Percentiles rank a stretch among this genome's conserved stretches.
These are phyloP conservation scores for Griposia aprilina DNA, from an alignment of 2,888 invertebrate genomes.

Conservation along the genomic window DNA sequence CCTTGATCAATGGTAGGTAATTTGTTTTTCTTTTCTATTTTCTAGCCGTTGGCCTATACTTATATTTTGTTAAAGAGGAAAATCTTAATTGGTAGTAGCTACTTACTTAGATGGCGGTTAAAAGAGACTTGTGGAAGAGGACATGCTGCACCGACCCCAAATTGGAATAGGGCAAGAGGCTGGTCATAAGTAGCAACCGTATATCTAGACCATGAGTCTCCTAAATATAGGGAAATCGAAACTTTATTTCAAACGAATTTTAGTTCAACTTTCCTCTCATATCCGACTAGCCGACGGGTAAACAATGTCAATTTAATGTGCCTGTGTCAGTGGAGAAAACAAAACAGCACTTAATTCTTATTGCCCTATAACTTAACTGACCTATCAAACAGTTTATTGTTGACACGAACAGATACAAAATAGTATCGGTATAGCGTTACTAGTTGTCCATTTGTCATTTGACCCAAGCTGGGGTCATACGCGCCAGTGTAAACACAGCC, in stretches of 20 bases:
- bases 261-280: not conserved
- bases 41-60: not conserved
- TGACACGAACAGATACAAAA: conserved; percentile 50
- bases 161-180: not conserved
- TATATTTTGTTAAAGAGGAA: not conserved
- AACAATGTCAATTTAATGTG: not conserved
- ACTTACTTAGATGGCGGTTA: too few species aligned
- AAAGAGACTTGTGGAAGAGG: not conserved
- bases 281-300: not conserved
- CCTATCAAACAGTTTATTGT: conserved; percentile 43
- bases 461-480: conserved; percentile 67
- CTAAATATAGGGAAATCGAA: not conserved
- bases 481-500: conserved; percentile 65
- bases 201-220: not conserved
- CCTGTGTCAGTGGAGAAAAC: not conserved
- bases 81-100: not conserved
- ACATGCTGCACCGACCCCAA: not conserved
- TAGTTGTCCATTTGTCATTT: conserved; percentile 69
- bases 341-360: not conserved
- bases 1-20: not conserved
- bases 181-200: not conserved
- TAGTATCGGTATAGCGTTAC: conserved; percentile 55
- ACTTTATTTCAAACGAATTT: not conserved
- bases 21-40: not conserved
- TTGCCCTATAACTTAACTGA: conserved; percentile 5